Conservation (phyloP, 92 coral and sea anemone genomes). For the Zoanthus gigantus region DNA sequence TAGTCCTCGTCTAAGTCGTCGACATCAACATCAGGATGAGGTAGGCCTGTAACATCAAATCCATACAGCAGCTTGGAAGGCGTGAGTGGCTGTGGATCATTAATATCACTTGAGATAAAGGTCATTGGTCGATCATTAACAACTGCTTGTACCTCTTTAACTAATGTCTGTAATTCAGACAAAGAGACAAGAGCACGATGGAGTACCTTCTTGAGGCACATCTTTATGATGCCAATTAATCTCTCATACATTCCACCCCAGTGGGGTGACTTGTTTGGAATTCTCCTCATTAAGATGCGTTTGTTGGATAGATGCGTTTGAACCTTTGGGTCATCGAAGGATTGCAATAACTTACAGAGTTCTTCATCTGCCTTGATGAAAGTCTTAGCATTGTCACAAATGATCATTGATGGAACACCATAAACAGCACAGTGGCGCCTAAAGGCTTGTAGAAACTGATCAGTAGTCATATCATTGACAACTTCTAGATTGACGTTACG, state of each 20-base stretch:
- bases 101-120: conserved; percentile 38
- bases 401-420: conserved; percentile 42
- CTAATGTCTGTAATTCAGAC: conserved; percentile 46
- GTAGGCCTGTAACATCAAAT: conserved; percentile 38
- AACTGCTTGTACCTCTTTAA: conserved; percentile 61
- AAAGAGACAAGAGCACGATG: conserved; percentile 37
- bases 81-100: conserved; percentile 57
- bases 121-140: conserved; percentile 62
- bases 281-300: conserved; percentile 33
- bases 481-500: conserved; percentile 34
- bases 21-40: conserved; percentile 50
- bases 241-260: conserved; percentile 54
- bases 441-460: conserved; percentile 47
- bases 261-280: conserved; percentile 57
- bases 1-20: conserved; percentile 56
- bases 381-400: conserved; percentile 51
- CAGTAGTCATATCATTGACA: conserved; percentile 39
- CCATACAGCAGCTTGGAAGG: conserved; percentile 56
- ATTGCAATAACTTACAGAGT: conserved; percentile 39
- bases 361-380: conserved; percentile 36
- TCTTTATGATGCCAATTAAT: conserved; percentile 49
- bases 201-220: conserved; percentile 59
- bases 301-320: conserved; percentile 31
- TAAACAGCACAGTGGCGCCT: conserved; percentile 48
- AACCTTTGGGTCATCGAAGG: conserved; percentile 16